These are phyloP conservation scores for Montipora capricornis DNA, from an alignment of 64 coral and sea anemone genomes.

Conservation along the genomic window DNA sequence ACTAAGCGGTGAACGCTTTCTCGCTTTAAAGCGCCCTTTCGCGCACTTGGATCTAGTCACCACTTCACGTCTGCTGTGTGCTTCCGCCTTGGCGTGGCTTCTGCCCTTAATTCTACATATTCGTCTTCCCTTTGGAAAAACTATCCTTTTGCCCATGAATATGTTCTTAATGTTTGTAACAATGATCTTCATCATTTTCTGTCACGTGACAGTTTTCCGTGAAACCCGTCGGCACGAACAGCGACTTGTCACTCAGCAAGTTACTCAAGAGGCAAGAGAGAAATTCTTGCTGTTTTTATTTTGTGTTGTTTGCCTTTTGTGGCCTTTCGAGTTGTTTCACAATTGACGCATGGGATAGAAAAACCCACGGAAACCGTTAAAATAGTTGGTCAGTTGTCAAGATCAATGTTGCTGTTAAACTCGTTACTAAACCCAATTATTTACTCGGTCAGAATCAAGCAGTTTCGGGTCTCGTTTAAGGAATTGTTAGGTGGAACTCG, in stretches of 20 bases:
- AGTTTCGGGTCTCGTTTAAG: constrained; percentile 2
- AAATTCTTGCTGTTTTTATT: background rate
- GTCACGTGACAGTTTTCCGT: background rate
- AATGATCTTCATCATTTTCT: background rate
- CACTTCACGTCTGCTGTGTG: background rate
- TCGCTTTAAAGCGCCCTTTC: constrained; percentile 7
- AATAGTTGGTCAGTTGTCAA: background rate
- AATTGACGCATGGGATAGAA: too few species aligned
- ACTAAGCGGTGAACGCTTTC: background rate
- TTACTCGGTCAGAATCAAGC: background rate
- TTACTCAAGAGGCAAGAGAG: background rate
- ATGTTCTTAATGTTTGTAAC: background rate
- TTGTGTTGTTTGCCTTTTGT: background rate
- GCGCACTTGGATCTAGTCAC: background rate
- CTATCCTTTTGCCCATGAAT: background rate
- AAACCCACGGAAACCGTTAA: background rate
- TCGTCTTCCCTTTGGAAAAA: background rate
- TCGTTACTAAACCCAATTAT: constrained; percentile 4
- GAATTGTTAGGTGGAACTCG: background rate
- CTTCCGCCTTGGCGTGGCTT: background rate
- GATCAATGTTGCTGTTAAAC: background rate
- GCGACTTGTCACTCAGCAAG: background rate
- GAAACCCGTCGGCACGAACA: background rate
- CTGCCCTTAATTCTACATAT: background rate
- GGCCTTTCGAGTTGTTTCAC: too few species aligned